A percentile compares a stretch with the other conserved stretches of the same genome.
Evolutionary conservation across 2,113 vertebrate genomes (phyloP).

Genomic region (Thamnaconus septentrionalis): DNA sequence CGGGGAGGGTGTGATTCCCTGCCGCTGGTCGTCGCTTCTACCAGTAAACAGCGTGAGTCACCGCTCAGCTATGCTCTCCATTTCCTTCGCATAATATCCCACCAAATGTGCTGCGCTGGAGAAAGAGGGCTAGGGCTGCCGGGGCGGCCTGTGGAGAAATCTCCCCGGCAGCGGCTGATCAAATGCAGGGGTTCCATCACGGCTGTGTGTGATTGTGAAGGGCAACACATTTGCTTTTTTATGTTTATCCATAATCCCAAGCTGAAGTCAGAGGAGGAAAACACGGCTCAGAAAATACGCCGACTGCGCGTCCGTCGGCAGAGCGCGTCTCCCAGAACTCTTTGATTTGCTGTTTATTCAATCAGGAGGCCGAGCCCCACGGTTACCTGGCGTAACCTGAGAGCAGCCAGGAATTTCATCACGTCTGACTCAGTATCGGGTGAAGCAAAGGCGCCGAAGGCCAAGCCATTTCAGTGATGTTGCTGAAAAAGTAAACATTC

Average conservation of each 20-base stretch:
- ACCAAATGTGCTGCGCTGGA: slow-evolving; percentile 73
- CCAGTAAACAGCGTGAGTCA: slow-evolving; percentile 83
- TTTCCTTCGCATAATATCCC: slow-evolving; percentile 78
- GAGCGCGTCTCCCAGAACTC: slow-evolving; percentile 1
- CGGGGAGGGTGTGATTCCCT: slow-evolving; percentile 78
- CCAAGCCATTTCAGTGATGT: too few species aligned
- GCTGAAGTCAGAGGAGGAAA: slow-evolving; percentile 21
- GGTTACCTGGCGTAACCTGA: slow-evolving; percentile 33
- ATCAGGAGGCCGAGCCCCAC: slow-evolving; percentile 31
- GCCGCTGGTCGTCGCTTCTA: slow-evolving; percentile 71
- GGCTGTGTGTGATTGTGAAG: slow-evolving; percentile 27
- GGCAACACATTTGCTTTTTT: slow-evolving; percentile 33
- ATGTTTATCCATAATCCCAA: neutral
- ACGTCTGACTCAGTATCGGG: too few species aligned
- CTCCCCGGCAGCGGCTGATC: slow-evolving; percentile 39
- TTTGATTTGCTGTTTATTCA: slow-evolving; percentile 66
- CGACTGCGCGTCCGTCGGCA: slow-evolving; percentile 44
- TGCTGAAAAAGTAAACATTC: too few species aligned
- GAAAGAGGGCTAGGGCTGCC: slow-evolving; percentile 50
- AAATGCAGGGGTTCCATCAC: slow-evolving; percentile 40
- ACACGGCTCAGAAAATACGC: slow-evolving; percentile 38
- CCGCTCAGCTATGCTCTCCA: slow-evolving; percentile 73
- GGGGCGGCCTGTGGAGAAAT: slow-evolving; percentile 27
- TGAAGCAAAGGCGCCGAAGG: neutral
- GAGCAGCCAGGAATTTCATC: too few species aligned